phyloP scores from a whole-genome alignment of 2,797 vertebrate species.

The Premnoplex brunnescens region DNA sequence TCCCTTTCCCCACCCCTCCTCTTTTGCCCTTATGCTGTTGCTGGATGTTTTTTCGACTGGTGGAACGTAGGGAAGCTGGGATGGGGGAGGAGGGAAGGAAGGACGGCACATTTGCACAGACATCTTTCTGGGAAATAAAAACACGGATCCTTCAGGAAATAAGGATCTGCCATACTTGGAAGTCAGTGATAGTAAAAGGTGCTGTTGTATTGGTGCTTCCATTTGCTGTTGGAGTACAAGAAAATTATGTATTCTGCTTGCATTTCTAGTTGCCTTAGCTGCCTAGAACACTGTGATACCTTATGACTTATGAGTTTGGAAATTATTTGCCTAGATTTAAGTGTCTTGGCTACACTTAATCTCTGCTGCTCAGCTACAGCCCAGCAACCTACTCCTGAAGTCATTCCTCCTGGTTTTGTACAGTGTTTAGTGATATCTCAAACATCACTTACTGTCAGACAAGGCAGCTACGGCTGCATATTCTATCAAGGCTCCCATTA shows the following conservation, averaged over 20 bases:
- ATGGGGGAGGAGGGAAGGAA: background rate
- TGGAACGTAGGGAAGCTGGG: background rate
- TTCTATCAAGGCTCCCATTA: background rate
- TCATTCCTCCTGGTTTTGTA: slow-evolving; percentile 7
- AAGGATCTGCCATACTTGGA: background rate
- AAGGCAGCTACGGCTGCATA: background rate
- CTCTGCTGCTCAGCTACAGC: slow-evolving; percentile 36
- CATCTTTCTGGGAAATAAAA: background rate
- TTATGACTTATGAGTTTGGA: background rate
- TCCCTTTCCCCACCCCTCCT: no score
- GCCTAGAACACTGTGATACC: background rate
- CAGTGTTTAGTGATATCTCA: background rate
- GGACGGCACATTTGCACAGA: background rate
- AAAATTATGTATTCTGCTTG: background rate
- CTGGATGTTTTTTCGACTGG: slow-evolving; percentile 26
- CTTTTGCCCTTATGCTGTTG: background rate
- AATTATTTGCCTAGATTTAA: slow-evolving; percentile 8
- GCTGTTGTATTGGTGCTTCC: fast-evolving
- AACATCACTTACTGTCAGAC: background rate
- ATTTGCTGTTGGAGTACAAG: background rate
- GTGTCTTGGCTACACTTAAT: background rate
- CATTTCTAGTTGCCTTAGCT: background rate
- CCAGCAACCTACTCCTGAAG: slow-evolving; percentile 3
- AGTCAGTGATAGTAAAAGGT: background rate
- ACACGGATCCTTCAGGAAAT: background rate